These are phyloP conservation scores for Coryphaenoides rupestris DNA, from an alignment of 2,113 vertebrate genomes.

Conservation along the genomic window DNA sequence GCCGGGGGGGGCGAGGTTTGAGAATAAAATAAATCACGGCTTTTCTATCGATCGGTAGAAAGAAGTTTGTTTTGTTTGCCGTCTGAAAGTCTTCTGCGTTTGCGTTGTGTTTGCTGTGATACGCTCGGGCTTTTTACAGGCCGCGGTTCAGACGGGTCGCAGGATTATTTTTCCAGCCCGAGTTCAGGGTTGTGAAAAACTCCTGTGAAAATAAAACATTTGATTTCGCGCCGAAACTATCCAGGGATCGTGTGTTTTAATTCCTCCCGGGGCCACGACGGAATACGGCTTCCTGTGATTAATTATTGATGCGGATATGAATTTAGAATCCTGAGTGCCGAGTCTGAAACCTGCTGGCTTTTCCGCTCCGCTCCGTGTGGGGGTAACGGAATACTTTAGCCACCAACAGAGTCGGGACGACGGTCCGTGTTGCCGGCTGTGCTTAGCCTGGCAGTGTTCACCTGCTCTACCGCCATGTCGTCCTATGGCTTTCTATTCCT, in stretches of 20 bases:
- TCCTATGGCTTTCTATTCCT: constrained; percentile 99
- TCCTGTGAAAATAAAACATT: not conserved
- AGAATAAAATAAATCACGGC: too few species aligned
- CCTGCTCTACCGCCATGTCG: too few species aligned
- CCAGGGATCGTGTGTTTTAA: constrained; percentile 51
- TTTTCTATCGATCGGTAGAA: too few species aligned
- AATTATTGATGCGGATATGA: constrained; percentile 72
- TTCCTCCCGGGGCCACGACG: constrained; percentile 55
- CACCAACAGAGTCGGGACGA: too few species aligned
- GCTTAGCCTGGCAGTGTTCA: too few species aligned
- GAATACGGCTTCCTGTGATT: constrained; percentile 65
- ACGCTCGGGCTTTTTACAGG: too few species aligned
- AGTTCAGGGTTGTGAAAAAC: not conserved
- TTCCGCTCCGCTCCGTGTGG: not conserved
- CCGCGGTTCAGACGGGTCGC: not conserved
- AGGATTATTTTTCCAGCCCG: not conserved
- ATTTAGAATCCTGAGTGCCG: constrained; percentile 62
- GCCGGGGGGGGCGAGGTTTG: too few species aligned
- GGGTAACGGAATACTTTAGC: too few species aligned
- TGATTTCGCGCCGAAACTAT: constrained; percentile 30
- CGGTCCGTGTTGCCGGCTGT: too few species aligned
- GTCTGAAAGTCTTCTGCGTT: too few species aligned
- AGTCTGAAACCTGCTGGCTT: not conserved
- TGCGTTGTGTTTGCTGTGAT: too few species aligned
- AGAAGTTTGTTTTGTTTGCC: too few species aligned